Evolutionary conservation across 2,888 invertebrate species (phyloP), one percentile per base, ranked within the genome.

Genomic region (Bombylius major): DNA sequence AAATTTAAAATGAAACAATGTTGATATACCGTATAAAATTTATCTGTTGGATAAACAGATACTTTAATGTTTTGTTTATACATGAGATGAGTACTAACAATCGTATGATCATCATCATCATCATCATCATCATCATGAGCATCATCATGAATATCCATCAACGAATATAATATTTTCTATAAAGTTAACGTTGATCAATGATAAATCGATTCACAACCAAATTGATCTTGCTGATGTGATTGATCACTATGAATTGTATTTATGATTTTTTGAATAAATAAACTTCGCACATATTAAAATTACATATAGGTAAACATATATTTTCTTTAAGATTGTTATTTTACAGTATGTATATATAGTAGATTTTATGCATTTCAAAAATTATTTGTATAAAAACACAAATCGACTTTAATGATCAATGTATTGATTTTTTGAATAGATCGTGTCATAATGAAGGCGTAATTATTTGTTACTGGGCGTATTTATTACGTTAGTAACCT

Each of bases 141-240:
- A 42, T 42, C 39, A 42, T 42, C 8, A 42, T 42, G 4, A 42
- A 11, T 42, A 42, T 42, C 39, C 39, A 11, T 42, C 39, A 42
- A 42, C 39, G 39, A 42, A 42, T 11, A 42, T 11, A 11, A 42
- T 42, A 42, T 42, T 42, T 42, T 42, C 12, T 42, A 42, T 46
- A 46, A n/a, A 46, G 47, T 34, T n/a, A 36, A 48, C 13, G 44
- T 47, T 33, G 39, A 55, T 56, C 56, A 54, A 56, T 59, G 59
- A 59, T 59, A 58, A 59, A 59, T 59, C 49, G 59, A 56, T 59
- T 54, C 47, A 54, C 47, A 58, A 53, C 53, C 46, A 58, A 58
- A 58, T 53, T 53, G 59, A 57, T 56, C 52, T 57, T 42, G 54
- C 53, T 50, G 53, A 58, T 56, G 54, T 59, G 59, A 59, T 59